phyloP scores from a whole-genome alignment of 2,888 invertebrate genomes.

The Barypeithes pellucidus region DNA sequence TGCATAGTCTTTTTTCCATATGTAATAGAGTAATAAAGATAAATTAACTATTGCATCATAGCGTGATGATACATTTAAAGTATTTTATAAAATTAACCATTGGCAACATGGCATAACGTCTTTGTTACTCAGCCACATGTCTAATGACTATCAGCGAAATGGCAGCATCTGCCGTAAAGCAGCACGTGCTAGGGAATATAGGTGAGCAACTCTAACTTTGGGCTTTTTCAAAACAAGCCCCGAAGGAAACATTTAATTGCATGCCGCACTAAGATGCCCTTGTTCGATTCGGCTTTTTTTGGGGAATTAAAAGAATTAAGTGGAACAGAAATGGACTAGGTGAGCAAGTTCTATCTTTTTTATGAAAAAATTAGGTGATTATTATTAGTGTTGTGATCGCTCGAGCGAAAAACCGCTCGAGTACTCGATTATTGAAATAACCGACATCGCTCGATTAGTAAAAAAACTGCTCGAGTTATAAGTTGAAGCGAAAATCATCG shows the following conservation, averaged over 20 bases:
- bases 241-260: conserved; percentile 43
- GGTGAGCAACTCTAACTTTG: conserved; percentile 40
- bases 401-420: too few species aligned
- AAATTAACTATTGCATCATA: neutral
- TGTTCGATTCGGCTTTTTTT: conserved; percentile 36
- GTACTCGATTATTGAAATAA: too few species aligned
- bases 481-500: too few species aligned
- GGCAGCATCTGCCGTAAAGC: conserved; percentile 64
- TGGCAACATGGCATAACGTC: conserved; percentile 34
- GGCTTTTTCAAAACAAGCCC: conserved; percentile 39
- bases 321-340: conserved; percentile 28
- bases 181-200: conserved; percentile 60
- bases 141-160: conserved; percentile 63
- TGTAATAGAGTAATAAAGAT: neutral
- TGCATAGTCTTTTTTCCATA: too few species aligned
- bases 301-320: conserved; percentile 7
- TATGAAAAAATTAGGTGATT: too few species aligned
- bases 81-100: neutral
- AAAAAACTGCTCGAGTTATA: too few species aligned
- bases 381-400: too few species aligned
- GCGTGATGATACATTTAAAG: neutral
- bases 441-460: too few species aligned
- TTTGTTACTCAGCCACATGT: conserved; percentile 60
- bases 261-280: conserved; percentile 29
- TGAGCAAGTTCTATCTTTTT: neutral